A percentile compares a stretch with the other conserved stretches of the same genome.
phyloP scores from a whole-genome alignment of 2,888 invertebrate species.

The Alloplasta piceator region DNA sequence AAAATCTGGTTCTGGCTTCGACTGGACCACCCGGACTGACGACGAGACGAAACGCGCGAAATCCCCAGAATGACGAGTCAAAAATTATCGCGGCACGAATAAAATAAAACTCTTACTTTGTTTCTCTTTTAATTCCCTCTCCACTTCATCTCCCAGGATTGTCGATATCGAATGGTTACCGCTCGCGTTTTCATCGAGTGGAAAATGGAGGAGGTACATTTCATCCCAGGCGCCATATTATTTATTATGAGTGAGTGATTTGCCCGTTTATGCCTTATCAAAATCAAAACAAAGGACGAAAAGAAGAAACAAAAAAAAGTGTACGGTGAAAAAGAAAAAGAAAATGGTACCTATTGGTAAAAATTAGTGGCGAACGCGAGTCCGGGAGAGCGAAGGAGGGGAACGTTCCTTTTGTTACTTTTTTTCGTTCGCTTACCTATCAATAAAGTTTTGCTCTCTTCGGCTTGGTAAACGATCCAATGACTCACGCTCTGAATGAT shows the following conservation, averaged over 20 bases:
- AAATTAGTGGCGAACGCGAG: too few species aligned
- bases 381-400: too few species aligned
- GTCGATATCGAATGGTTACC: conserved; percentile 22
- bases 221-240: conserved; percentile 51
- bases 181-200: conserved; percentile 29
- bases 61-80: conserved; percentile 60
- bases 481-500: conserved; percentile 79
- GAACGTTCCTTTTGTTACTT: conserved; percentile 20
- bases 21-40: conserved; percentile 58
- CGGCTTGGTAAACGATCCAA: conserved; percentile 70
- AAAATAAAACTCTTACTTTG: conserved; percentile 24
- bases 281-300: conserved; percentile 19
- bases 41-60: conserved; percentile 54
- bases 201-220: conserved; percentile 31
- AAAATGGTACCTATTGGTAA: conserved; percentile 25
- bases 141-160: not conserved
- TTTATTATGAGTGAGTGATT: conserved; percentile 26
- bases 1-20: conserved; percentile 54
- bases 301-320: conserved; percentile 5
- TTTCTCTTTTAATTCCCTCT: not conserved
- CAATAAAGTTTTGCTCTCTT: conserved; percentile 61
- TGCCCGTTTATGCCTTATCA: too few species aligned
- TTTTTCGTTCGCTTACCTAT: conserved; percentile 60
- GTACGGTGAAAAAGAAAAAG: conserved; percentile 24
- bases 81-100: conserved; percentile 56